phyloP scores from a whole-genome alignment of 2,888 invertebrate genomes.

The Trypoxylon attenuatum region DNA sequence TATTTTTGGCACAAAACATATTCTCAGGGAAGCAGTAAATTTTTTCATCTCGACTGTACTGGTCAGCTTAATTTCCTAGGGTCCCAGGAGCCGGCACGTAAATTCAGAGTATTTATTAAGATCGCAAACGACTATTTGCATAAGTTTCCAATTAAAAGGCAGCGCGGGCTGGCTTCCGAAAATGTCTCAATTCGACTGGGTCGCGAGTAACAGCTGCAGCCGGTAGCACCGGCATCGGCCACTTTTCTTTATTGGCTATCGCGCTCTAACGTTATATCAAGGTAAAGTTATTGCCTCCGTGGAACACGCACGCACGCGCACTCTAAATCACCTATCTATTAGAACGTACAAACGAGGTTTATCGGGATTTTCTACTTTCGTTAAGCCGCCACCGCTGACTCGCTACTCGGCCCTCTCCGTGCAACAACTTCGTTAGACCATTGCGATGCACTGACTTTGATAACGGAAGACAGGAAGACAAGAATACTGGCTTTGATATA shows the following conservation, averaged over 20 bases:
- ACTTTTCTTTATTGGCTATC: not conserved
- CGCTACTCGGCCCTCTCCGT: not conserved
- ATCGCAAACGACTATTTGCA: constrained; percentile 23
- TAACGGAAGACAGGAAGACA: too few relatives aligned
- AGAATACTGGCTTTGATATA: too few relatives aligned
- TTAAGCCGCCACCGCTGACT: not conserved
- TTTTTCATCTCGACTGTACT: constrained; percentile 7
- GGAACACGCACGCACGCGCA: not conserved
- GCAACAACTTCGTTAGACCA: too few relatives aligned
- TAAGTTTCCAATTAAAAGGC: constrained; percentile 35
- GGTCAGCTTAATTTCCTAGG: not conserved
- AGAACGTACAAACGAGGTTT: not conserved
- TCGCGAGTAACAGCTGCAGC: not conserved
- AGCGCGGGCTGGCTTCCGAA: constrained; percentile 2
- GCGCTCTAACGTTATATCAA: constrained; percentile 16
- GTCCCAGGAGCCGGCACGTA: not conserved
- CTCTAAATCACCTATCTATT: not conserved
- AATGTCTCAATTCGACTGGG: constrained; percentile 38
- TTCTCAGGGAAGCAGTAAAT: not conserved
- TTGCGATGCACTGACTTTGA: too few relatives aligned
- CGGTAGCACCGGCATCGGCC: too few relatives aligned
- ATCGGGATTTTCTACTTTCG: not conserved
- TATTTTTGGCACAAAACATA: too few relatives aligned
- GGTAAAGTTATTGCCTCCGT: not conserved
- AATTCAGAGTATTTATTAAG: constrained; percentile 22